These are phyloP conservation scores for Phycodurus eques DNA, from an alignment of 2,113 vertebrate species.

Conservation along the genomic window DNA sequence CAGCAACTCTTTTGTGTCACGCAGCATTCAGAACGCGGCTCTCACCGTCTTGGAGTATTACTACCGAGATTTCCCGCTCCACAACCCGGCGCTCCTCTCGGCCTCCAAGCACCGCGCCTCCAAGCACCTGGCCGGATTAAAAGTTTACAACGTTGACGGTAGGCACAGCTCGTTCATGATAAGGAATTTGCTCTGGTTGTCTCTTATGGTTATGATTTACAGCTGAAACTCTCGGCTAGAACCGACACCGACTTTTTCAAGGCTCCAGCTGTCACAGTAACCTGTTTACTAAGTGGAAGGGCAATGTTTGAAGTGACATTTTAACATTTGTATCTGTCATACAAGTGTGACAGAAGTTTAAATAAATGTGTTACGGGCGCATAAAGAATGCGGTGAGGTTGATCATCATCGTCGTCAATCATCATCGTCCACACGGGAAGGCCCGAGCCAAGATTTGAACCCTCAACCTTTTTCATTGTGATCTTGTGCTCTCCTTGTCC, in stretches of 20 bases:
- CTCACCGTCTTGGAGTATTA: conserved; percentile 90
- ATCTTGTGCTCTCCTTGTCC: conserved; percentile 9
- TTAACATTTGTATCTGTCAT: no score
- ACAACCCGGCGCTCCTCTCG: conserved; percentile 85
- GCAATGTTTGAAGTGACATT: no score
- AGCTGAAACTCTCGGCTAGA: neutral
- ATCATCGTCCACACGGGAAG: no score
- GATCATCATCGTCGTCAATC: no score
- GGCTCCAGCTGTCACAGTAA: no score
- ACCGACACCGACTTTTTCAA: neutral
- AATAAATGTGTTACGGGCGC: no score
- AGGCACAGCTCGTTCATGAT: conserved; percentile 37
- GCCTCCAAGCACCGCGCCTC: conserved; percentile 85
- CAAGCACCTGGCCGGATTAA: conserved; percentile 89
- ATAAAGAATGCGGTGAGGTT: no score
- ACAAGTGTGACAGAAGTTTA: neutral
- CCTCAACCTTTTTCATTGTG: neutral
- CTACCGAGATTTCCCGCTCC: conserved; percentile 91
- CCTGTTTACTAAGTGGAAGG: no score
- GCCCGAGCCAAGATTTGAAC: no score
- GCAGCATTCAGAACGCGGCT: conserved; percentile 91
- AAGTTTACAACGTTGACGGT: conserved; percentile 95
- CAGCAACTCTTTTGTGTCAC: conserved; percentile 5
- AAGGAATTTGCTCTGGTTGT: neutral
- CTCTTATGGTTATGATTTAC: neutral